phyloP scores from a whole-genome alignment of 2,797 vertebrate genomes.

The Kryptopterus vitreolus region DNA sequence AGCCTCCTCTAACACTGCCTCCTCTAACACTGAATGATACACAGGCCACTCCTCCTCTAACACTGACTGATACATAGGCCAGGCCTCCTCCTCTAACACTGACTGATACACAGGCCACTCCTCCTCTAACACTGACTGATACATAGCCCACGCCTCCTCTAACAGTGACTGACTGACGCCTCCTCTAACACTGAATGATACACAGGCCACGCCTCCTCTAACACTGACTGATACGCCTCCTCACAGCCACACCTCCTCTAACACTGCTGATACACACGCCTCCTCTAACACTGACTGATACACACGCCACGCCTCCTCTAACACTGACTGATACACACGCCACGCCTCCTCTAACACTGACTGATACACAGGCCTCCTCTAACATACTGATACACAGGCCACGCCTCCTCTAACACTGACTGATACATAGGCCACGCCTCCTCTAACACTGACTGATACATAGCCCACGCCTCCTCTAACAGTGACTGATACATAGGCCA shows the following conservation, averaged over 20 bases:
- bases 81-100: not conserved
- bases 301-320: not conserved
- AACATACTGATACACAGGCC: not conserved
- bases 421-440: not conserved
- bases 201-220: not conserved
- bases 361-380: not conserved
- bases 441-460: not conserved
- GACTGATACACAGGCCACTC: not conserved
- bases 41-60: too few species aligned
- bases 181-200: not conserved
- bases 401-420: not conserved
- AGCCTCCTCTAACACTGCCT: not conserved
- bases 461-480: not conserved
- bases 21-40: too few species aligned
- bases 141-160: not conserved
- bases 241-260: not conserved
- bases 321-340: conserved; percentile 30
- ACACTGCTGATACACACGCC: not conserved
- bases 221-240: conserved; percentile 3
- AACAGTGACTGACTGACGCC: not conserved
- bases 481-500: too few species aligned
- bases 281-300: not conserved
- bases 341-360: not conserved
- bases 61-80: not conserved
- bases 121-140: not conserved